Percentiles rank a stretch among this genome's conserved stretches.
Evolutionary conservation across 1,140 invertebrate species (phyloP).

Genomic region (Drosophila watanabei): DNA sequence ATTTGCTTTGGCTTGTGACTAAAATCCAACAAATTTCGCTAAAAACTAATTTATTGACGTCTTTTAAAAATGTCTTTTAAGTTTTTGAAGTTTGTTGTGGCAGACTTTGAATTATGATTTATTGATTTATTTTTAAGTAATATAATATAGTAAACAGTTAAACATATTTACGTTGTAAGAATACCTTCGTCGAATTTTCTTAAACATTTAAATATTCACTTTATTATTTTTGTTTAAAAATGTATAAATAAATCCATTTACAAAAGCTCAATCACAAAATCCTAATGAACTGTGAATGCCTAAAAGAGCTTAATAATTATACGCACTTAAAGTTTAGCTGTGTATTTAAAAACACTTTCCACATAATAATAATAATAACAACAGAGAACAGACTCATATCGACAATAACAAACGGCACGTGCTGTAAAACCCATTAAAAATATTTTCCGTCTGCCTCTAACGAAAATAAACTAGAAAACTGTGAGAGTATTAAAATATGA

Average conservation of each 20-base stretch:
- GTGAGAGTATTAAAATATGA: slow-evolving; percentile 59
- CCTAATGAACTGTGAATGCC: slow-evolving; percentile 1
- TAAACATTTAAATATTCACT: background rate
- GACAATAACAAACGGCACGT: slow-evolving; percentile 73
- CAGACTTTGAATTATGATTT: background rate
- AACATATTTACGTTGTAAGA: background rate
- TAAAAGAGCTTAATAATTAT: slow-evolving; percentile 61
- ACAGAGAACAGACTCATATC: slow-evolving; percentile 34
- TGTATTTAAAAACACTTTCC: slow-evolving; percentile 23
- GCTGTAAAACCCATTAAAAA: slow-evolving; percentile 81
- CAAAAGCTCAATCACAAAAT: background rate
- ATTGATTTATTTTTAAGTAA: background rate
- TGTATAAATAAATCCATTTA: background rate
- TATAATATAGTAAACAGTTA: too few relatives aligned
- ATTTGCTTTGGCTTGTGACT: background rate
- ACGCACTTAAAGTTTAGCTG: slow-evolving; percentile 33
- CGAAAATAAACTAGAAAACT: slow-evolving; percentile 38
- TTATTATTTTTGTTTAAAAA: background rate
- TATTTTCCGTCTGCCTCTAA: slow-evolving; percentile 54
- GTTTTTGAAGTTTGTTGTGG: background rate
- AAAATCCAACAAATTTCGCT: slow-evolving; percentile 10
- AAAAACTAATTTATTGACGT: slow-evolving; percentile 44
- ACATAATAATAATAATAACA: slow-evolving; percentile 34
- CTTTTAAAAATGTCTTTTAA: slow-evolving; percentile 31
- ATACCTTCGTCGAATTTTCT: background rate